These are phyloP conservation scores for Agrochola macilenta DNA, from an alignment of 2,888 invertebrate species.

Conservation along the genomic window DNA sequence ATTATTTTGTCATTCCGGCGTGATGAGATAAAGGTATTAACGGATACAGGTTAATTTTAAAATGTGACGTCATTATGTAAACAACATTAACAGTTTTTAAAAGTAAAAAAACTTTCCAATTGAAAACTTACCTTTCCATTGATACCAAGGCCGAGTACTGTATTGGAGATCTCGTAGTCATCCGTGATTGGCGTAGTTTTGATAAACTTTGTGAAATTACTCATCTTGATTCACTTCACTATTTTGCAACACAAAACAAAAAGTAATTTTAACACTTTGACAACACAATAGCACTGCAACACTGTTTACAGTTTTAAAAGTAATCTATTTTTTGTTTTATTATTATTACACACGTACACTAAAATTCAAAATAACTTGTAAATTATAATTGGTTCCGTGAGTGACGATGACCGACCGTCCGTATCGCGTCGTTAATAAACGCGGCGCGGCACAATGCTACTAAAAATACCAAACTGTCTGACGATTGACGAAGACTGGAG, in stretches of 20 bases:
- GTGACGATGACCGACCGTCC: slow-evolving; percentile 56
- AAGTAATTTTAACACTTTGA: slow-evolving; percentile 61
- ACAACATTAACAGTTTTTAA: slow-evolving; percentile 63
- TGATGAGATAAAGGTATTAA: slow-evolving; percentile 41
- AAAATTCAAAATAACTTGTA: slow-evolving; percentile 35
- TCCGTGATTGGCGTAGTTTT: slow-evolving; percentile 96
- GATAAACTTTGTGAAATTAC: slow-evolving; percentile 87
- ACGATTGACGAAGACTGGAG: background rate
- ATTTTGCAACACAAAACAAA: slow-evolving; percentile 66
- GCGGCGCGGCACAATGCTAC: slow-evolving; percentile 23
- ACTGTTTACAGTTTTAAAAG: slow-evolving; percentile 28
- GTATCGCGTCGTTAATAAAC: slow-evolving; percentile 62
- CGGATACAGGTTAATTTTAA: slow-evolving; percentile 71
- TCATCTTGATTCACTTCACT: slow-evolving; percentile 79
- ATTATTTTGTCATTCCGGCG: slow-evolving; percentile 52
- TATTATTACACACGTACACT: slow-evolving; percentile 44
- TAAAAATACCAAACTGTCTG: slow-evolving; percentile 8
- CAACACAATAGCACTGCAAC: slow-evolving; percentile 66
- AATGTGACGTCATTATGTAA: slow-evolving; percentile 78
- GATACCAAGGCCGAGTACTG: slow-evolving; percentile 98
- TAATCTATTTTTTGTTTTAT: slow-evolving; percentile 26
- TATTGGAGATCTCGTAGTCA: slow-evolving; percentile 97
- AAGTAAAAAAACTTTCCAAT: slow-evolving; percentile 41
- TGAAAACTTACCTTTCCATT: slow-evolving; percentile 95
- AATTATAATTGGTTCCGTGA: slow-evolving; percentile 31